A percentile compares a stretch with the other conserved stretches of the same genome.
These are phyloP conservation scores for Diabrotica virgifera DNA, from an alignment of 1,140 invertebrate genomes.

Conservation along the genomic window DNA sequence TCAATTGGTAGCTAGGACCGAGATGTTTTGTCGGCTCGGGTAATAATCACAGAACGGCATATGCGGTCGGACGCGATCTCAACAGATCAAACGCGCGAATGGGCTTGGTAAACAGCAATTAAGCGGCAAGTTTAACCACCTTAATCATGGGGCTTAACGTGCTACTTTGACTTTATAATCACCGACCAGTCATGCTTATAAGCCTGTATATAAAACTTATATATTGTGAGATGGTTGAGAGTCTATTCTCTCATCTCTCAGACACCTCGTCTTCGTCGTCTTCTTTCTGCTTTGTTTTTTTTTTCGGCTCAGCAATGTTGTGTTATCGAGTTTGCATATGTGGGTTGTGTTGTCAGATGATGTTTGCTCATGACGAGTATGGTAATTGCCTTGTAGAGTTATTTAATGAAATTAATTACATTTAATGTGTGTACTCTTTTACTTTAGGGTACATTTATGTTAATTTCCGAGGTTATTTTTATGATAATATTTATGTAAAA, in stretches of 20 bases:
- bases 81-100: slow-evolving; percentile 49
- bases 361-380: slow-evolving; percentile 35
- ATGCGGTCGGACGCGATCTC: slow-evolving; percentile 41
- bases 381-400: background rate
- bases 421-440: no score
- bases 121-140: slow-evolving; percentile 47
- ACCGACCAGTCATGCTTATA: slow-evolving; percentile 38
- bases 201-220: slow-evolving; percentile 23
- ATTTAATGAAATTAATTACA: no score
- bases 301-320: background rate
- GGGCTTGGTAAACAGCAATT: slow-evolving; percentile 49
- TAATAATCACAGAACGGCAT: slow-evolving; percentile 47
- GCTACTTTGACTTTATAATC: slow-evolving; percentile 46
- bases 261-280: slow-evolving; percentile 12
- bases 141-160: slow-evolving; percentile 46
- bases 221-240: slow-evolving; percentile 9
- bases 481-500: no score
- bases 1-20: slow-evolving; percentile 39
- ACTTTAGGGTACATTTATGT: no score
- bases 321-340: background rate
- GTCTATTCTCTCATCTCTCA: slow-evolving; percentile 8
- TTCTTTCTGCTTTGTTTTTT: slow-evolving; percentile 1
- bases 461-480: no score
- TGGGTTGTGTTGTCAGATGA: slow-evolving; percentile 24
- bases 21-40: slow-evolving; percentile 40